Percentiles rank a stretch among this genome's conserved stretches.
Evolutionary conservation across 2,797 vertebrate species (phyloP).

Genomic region (Pangasius krempfi): DNA sequence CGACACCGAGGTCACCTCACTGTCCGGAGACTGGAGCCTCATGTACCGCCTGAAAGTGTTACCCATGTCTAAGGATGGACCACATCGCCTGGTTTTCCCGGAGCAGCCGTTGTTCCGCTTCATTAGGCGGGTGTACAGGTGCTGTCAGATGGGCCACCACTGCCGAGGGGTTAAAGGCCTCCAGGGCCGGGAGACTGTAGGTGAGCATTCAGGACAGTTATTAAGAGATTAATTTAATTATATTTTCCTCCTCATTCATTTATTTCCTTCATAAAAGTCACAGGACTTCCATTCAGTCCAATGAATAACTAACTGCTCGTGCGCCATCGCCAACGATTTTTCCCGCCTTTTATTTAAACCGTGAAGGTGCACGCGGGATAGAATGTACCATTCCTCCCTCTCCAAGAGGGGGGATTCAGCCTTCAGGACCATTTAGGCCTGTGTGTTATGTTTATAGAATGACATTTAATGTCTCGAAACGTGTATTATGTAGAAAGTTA

Average conservation of each 20-base stretch:
- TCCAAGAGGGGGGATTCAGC: neutral
- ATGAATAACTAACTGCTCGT: too few species aligned
- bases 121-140: constrained; percentile 75
- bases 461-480: neutral
- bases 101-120: constrained; percentile 75
- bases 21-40: constrained; percentile 44
- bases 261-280: neutral
- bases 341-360: neutral
- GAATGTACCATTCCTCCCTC: neutral
- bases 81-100: constrained; percentile 70
- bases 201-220: constrained; percentile 58
- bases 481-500: neutral
- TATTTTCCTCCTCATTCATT: neutral
- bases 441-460: neutral
- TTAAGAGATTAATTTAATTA: neutral
- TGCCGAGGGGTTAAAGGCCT: constrained; percentile 78
- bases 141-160: constrained; percentile 74
- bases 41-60: constrained; percentile 66
- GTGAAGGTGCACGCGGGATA: too few species aligned
- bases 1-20: constrained; percentile 52
- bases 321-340: neutral
- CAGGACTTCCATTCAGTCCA: neutral
- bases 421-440: neutral
- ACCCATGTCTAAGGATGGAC: constrained; percentile 49
- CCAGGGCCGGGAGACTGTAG: constrained; percentile 72